These are phyloP conservation scores for Urophycis tenuis DNA, from an alignment of 2,797 vertebrate species.

Conservation along the genomic window DNA sequence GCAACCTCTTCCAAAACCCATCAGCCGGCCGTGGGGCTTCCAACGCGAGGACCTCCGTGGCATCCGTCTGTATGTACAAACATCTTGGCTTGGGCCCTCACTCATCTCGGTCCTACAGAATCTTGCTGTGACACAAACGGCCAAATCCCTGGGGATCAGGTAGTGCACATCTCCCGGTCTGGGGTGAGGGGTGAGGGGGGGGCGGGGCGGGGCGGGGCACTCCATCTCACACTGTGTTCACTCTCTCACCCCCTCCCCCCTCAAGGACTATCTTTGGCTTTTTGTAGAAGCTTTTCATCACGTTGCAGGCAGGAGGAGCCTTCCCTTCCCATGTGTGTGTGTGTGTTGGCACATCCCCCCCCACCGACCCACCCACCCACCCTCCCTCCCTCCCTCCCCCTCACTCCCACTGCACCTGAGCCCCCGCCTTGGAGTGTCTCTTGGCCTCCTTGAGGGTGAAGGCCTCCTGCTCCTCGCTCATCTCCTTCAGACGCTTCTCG, in stretches of 20 bases:
- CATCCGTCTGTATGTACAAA: background rate
- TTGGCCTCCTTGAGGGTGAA: slow-evolving; percentile 64
- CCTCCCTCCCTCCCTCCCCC: background rate
- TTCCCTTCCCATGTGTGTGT: background rate
- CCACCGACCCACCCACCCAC: no score
- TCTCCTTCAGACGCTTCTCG: slow-evolving; percentile 81
- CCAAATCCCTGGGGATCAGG: background rate
- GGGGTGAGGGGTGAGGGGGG: background rate
- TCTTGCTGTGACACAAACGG: background rate
- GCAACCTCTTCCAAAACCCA: background rate
- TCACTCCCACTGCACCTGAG: slow-evolving; percentile 70
- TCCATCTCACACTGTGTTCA: background rate
- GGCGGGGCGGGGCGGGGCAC: background rate
- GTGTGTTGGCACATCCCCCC: background rate
- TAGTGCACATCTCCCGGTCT: background rate
- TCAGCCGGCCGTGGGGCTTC: background rate
- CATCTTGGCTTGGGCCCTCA: background rate
- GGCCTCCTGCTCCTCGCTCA: slow-evolving; percentile 60
- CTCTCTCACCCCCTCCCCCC: background rate
- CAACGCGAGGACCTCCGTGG: background rate
- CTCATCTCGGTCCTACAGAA: background rate
- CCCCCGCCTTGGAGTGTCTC: slow-evolving; percentile 53
- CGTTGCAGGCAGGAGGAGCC: background rate
- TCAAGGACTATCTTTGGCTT: background rate
- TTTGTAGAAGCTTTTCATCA: slow-evolving; percentile 1